Percentiles rank a stretch among this genome's conserved stretches.
These are phyloP conservation scores for Xiphorhynchus erythropygius DNA, from an alignment of 2,797 vertebrate genomes.

Conservation along the genomic window DNA sequence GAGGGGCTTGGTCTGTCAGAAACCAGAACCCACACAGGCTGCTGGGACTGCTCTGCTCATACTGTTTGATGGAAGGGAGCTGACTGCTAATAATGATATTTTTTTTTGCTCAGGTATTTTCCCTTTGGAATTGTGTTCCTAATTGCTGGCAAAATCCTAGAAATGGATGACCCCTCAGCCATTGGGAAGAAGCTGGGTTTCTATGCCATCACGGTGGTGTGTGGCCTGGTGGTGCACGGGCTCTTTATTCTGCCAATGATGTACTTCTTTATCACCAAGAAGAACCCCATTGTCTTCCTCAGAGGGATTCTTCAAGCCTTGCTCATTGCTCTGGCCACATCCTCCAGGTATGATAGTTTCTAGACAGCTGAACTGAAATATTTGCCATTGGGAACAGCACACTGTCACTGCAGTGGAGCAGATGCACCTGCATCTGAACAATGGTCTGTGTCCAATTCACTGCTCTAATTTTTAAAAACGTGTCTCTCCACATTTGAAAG, in stretches of 20 bases:
- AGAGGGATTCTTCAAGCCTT: slow-evolving; percentile 94
- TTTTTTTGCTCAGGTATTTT: slow-evolving; percentile 86
- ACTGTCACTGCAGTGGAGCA: background rate
- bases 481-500: background rate
- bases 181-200: slow-evolving; percentile 96
- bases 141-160: slow-evolving; percentile 96
- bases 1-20: background rate
- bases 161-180: slow-evolving; percentile 95
- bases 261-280: slow-evolving; percentile 97
- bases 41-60: background rate
- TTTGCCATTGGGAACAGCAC: background rate
- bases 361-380: background rate
- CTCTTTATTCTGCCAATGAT: slow-evolving; percentile 94
- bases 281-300: slow-evolving; percentile 97
- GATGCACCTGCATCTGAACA: background rate
- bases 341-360: slow-evolving; percentile 86
- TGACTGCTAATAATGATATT: background rate
- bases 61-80: background rate
- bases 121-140: slow-evolving; percentile 98
- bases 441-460: background rate
- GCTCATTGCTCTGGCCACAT: slow-evolving; percentile 95
- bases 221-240: slow-evolving; percentile 91
- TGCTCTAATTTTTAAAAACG: background rate
- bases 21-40: background rate
- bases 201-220: slow-evolving; percentile 94